Evolutionary conservation across 2,888 invertebrate genomes (phyloP).

Genomic region (Melinaea menophilus): DNA sequence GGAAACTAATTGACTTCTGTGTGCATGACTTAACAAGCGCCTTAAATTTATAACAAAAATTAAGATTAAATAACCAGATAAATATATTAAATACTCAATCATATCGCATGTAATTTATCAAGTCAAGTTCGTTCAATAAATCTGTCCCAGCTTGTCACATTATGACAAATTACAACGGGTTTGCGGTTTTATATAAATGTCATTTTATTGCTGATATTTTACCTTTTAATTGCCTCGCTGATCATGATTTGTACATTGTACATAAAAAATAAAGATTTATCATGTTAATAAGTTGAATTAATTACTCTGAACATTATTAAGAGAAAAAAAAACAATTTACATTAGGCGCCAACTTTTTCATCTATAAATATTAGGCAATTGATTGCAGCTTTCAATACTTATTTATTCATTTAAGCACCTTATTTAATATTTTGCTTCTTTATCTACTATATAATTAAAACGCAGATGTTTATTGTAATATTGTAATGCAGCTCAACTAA

Average conservation of each 20-base stretch:
- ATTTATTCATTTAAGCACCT: no score
- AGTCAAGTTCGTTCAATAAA: constrained; percentile 28
- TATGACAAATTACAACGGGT: constrained; percentile 23
- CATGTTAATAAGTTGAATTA: no score
- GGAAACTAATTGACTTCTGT: no score
- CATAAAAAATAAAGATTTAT: no score
- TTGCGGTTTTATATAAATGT: constrained; percentile 21
- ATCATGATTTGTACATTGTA: constrained; percentile 5
- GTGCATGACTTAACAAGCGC: no score
- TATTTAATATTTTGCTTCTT: no score
- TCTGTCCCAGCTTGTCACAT: constrained; percentile 18
- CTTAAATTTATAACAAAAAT: no score
- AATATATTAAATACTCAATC: background rate
- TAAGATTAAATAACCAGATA: background rate
- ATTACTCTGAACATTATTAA: no score
- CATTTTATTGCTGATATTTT: constrained; percentile 22
- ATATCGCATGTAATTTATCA: constrained; percentile 21
- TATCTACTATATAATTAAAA: background rate
- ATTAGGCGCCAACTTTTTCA: no score
- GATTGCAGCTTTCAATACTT: no score
- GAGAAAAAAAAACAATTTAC: no score
- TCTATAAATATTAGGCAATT: no score
- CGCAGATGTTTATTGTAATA: background rate
- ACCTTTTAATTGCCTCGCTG: constrained; percentile 17
- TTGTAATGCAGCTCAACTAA: background rate